Percentiles rank a stretch among this genome's conserved stretches.
Evolutionary conservation across 2,888 invertebrate species (phyloP).

Genomic region (Drosophila niveifrons): DNA sequence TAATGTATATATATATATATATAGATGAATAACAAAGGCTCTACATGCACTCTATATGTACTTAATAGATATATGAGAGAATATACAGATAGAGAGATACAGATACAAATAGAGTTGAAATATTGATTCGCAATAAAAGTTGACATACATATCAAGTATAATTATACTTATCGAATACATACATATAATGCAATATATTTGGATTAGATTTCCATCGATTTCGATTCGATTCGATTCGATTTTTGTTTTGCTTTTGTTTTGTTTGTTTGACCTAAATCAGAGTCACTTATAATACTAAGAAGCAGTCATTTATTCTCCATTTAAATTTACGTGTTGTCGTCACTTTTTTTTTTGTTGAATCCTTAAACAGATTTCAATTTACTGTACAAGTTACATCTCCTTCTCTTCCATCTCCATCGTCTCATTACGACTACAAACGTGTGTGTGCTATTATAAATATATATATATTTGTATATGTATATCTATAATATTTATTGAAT

Average conservation of each 20-base stretch:
- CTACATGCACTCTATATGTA: slow-evolving; percentile 64
- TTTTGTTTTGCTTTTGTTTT: slow-evolving; percentile 3
- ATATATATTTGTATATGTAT: slow-evolving; percentile 44
- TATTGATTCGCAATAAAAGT: slow-evolving; percentile 56
- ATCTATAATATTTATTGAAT: slow-evolving; percentile 31
- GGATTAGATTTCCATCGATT: slow-evolving; percentile 72
- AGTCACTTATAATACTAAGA: slow-evolving; percentile 82
- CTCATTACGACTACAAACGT: slow-evolving; percentile 64
- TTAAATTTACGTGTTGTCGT: slow-evolving; percentile 82
- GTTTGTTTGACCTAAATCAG: slow-evolving; percentile 70
- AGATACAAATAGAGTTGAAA: slow-evolving; percentile 25
- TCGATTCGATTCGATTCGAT: slow-evolving; percentile 15
- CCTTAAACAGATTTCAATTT: slow-evolving; percentile 81
- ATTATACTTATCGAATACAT: slow-evolving; percentile 59
- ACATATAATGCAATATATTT: slow-evolving; percentile 70
- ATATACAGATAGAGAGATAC: slow-evolving; percentile 47
- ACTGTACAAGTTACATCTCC: slow-evolving; percentile 71
- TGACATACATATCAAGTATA: slow-evolving; percentile 56
- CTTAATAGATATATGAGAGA: slow-evolving; percentile 25
- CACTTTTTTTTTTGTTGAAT: slow-evolving; percentile 72
- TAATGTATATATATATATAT: slow-evolving; percentile 28
- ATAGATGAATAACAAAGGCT: slow-evolving; percentile 69
- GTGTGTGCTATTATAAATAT: slow-evolving; percentile 62
- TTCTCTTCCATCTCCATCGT: slow-evolving; percentile 4
- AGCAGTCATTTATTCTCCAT: slow-evolving; percentile 85